phyloP scores from a whole-genome alignment of 1,140 invertebrate genomes.

The Oppia nitens region DNA sequence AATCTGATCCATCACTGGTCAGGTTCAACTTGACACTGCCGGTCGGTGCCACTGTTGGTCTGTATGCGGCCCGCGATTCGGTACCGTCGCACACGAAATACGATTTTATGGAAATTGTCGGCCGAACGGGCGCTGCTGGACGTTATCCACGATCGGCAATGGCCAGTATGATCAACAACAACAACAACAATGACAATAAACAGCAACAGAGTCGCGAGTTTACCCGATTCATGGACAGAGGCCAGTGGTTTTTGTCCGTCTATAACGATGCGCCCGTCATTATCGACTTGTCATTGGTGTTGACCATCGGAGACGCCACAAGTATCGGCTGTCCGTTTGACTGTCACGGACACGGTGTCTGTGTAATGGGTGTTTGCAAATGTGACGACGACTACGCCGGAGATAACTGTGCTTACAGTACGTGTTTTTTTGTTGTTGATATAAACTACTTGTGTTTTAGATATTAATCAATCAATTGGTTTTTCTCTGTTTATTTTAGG shows the following conservation, averaged over 20 bases:
- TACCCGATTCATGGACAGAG: constrained; percentile 68
- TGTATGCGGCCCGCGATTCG: constrained; percentile 68
- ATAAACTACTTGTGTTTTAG: too few species aligned
- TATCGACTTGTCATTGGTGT: constrained; percentile 42
- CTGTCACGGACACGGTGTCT: constrained; percentile 83
- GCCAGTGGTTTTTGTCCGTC: constrained; percentile 82
- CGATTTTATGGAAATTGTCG: constrained; percentile 61
- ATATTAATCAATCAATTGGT: neutral
- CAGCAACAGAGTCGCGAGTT: constrained; percentile 60
- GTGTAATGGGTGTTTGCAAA: constrained; percentile 81
- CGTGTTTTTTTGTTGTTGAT: constrained; percentile 30
- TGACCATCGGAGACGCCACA: constrained; percentile 20
- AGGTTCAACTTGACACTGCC: constrained; percentile 73
- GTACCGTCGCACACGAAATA: constrained; percentile 86
- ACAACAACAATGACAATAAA: constrained; percentile 27
- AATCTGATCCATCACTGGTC: constrained; percentile 69
- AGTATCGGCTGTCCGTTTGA: constrained; percentile 58
- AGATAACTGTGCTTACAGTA: constrained; percentile 75
- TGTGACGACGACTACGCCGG: constrained; percentile 90
- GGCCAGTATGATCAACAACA: constrained; percentile 4
- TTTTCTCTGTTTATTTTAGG: constrained; percentile 37
- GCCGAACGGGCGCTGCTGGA: constrained; percentile 21
- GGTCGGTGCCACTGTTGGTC: constrained; percentile 75
- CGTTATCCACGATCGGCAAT: constrained; percentile 1
- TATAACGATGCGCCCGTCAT: constrained; percentile 82